A percentile compares a stretch with the other conserved stretches of the same genome.
These are phyloP conservation scores for Delphinus delphis DNA, from an alignment of 2,113 vertebrate species.

Conservation along the genomic window DNA sequence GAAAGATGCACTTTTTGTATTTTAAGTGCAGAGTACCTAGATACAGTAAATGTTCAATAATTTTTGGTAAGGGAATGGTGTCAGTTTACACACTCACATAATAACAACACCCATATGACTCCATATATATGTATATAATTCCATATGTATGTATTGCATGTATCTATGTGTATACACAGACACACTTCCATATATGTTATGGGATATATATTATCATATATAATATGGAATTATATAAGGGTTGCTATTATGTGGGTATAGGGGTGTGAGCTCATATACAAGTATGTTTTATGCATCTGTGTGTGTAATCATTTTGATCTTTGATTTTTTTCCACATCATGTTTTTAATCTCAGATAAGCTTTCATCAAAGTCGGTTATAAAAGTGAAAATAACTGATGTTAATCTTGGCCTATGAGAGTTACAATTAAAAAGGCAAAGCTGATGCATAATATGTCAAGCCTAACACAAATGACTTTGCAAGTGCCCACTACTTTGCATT, in stretches of 20 bases:
- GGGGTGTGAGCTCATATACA: not conserved
- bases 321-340: not conserved
- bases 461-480: not conserved
- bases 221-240: not conserved
- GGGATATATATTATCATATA: not conserved
- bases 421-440: not conserved
- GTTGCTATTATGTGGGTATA: not conserved
- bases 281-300: not conserved
- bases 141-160: not conserved
- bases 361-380: conserved; percentile 4
- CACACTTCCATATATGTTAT: not conserved
- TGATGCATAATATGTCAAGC: not conserved
- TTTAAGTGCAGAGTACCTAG: not conserved
- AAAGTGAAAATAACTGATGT: not conserved
- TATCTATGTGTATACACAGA: not conserved
- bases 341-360: conserved; percentile 2
- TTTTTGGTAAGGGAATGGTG: not conserved
- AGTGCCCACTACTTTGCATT: not conserved
- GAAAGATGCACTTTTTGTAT: not conserved
- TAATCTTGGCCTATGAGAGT: not conserved
- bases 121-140: not conserved
- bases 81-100: not conserved
- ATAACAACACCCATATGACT: not conserved
- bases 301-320: not conserved
- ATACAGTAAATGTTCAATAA: not conserved